Evolutionary conservation across 1,140 invertebrate genomes (phyloP), one percentile per base, ranked within the genome.

Genomic region (silkworm (Bombyx mori)): DNA sequence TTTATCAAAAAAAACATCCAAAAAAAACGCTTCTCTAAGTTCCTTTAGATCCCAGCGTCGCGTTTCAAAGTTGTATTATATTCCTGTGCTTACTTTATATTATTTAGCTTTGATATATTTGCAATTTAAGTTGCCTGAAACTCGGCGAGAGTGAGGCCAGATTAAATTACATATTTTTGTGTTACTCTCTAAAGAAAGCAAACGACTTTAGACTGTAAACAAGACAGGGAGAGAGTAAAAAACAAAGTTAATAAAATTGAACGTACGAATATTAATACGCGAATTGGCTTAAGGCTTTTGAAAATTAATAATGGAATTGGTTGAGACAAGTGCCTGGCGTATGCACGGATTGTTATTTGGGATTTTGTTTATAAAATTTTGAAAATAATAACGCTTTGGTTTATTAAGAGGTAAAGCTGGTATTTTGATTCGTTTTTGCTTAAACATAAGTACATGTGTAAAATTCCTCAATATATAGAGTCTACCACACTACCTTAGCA

Each of bases 51-150:
- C 57, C 52, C 63, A 75, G 65, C 69, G 67, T 76, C 66, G 61
- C 63, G 61, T 72, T 66, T 62, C 60, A 68, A 84, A 81, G 77
- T 82, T 82, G 71, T 65, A 71, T 76, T 77, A 80, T 82, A 80
- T 79, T 82, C 79, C 80, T 73, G 72, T 64, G 67, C 72, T 75
- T 82, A 82, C 79, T 83, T 85, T 74, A 80, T 77, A 82, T 83
- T 83, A 82, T 83, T 83, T 83, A 79, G 80, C 82, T 83, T 86
- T 79, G 82, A 85, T 86, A 83, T 79, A 82, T 83, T 85, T 73
- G 77, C 79, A 83, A 86, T 86, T 83, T 83, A 83, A 83, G 76
- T 83, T 86, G 78, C 73, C 75, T 77, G 66, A 81, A 85, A 86
- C 77, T 86, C 80, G 66, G 66, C 73, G 67, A 35, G 58, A 69